These are phyloP conservation scores for Trichomycterus rosablanca DNA, from an alignment of 2,113 vertebrate species.

Conservation along the genomic window DNA sequence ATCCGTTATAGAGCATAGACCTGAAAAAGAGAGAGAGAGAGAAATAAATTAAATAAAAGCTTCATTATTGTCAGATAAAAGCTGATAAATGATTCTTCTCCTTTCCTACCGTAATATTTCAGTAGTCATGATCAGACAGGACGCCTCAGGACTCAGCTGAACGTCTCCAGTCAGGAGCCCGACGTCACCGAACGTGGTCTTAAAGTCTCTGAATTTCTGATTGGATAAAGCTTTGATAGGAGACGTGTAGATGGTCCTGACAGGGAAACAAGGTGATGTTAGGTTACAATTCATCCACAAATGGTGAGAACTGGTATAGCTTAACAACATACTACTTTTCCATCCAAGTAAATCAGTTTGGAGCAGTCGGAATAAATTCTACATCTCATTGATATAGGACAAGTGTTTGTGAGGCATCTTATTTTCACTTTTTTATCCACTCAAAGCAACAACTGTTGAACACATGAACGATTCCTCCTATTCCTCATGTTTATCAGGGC, in stretches of 20 bases:
- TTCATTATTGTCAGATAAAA: not conserved
- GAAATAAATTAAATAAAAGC: not conserved
- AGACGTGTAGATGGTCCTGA: slow-evolving; percentile 86
- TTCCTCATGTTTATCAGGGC: too few species aligned
- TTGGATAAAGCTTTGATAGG: slow-evolving; percentile 92
- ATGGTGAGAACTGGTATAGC: too few species aligned
- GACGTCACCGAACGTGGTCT: slow-evolving; percentile 82
- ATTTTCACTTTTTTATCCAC: too few species aligned
- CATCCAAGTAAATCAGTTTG: too few species aligned
- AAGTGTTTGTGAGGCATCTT: too few species aligned
- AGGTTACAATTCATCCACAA: too few species aligned
- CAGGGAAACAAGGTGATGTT: slow-evolving; percentile 3
- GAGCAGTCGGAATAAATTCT: too few species aligned
- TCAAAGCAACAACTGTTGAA: too few species aligned
- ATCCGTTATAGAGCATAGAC: slow-evolving; percentile 90
- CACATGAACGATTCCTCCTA: too few species aligned
- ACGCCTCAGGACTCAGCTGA: slow-evolving; percentile 82
- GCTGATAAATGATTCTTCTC: not conserved
- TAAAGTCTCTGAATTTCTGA: slow-evolving; percentile 92
- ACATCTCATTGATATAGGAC: too few species aligned
- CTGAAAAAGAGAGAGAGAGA: slow-evolving; percentile 51
- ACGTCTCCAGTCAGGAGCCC: slow-evolving; percentile 86
- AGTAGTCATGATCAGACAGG: slow-evolving; percentile 92
- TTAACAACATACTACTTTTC: too few species aligned
- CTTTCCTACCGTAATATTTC: slow-evolving; percentile 80